Percentiles rank a stretch among this genome's conserved stretches.
These are phyloP conservation scores for Bembecia ichneumoniformis DNA, from an alignment of 2,888 invertebrate species.

Conservation along the genomic window DNA sequence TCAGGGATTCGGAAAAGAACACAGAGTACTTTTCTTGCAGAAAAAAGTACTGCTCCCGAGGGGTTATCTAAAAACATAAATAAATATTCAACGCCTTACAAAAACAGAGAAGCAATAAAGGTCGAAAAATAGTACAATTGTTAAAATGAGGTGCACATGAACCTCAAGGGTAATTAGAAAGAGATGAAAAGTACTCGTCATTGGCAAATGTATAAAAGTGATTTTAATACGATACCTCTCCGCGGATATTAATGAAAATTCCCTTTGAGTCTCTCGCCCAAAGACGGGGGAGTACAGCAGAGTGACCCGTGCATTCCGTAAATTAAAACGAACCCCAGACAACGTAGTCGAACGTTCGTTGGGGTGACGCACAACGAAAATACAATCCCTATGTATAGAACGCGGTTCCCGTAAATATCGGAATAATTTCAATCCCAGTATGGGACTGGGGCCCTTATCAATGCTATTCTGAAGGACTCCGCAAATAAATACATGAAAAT, in stretches of 20 bases:
- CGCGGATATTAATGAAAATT: neutral
- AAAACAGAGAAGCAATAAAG: too few relatives aligned
- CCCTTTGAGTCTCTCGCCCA: neutral
- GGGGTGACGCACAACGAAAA: slow-evolving; percentile 21
- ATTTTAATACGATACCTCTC: neutral
- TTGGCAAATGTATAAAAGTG: neutral
- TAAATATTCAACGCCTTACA: too few relatives aligned
- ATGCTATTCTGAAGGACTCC: too few relatives aligned
- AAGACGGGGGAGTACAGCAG: neutral
- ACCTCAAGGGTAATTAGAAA: neutral
- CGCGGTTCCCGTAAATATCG: too few relatives aligned
- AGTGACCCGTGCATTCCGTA: neutral
- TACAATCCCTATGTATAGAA: slow-evolving; percentile 22
- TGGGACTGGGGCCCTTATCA: too few relatives aligned
- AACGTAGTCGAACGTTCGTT: neutral
- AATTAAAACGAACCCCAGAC: neutral
- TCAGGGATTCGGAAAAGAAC: too few relatives aligned
- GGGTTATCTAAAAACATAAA: too few relatives aligned
- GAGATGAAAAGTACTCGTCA: neutral
- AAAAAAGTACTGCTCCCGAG: too few relatives aligned
- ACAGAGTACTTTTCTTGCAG: too few relatives aligned
- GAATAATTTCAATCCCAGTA: too few relatives aligned
- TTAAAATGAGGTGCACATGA: neutral
- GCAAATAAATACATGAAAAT: too few relatives aligned
- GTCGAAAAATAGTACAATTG: too few relatives aligned